Conservation (phyloP, 1,140 invertebrate genomes). For the Saccostrea cuccullata region DNA sequence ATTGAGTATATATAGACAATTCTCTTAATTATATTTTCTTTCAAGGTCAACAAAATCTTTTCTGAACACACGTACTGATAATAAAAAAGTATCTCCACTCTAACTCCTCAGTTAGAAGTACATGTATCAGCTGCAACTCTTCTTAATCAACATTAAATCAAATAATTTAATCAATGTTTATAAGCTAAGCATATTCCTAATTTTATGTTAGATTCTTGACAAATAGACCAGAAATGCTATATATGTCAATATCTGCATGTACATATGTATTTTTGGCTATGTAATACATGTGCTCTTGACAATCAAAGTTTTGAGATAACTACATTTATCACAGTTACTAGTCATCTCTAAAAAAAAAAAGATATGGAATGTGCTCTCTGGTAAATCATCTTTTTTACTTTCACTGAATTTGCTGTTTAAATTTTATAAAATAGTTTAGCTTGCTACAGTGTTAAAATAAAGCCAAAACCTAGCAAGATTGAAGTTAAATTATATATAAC, state of each 20-base stretch:
- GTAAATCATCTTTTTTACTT: neutral
- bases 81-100: neutral
- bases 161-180: neutral
- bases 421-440: neutral
- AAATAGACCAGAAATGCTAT: too few relatives aligned
- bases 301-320: neutral
- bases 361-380: neutral
- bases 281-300: neutral
- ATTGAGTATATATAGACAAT: neutral
- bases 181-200: neutral
- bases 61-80: neutral
- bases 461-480: too few relatives aligned
- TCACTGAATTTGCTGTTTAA: too few relatives aligned
- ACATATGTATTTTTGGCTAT: too few relatives aligned
- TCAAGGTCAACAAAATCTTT: neutral
- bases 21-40: neutral
- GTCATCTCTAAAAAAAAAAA: neutral
- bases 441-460: neutral
- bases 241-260: too few relatives aligned
- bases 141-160: neutral
- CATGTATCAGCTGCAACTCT: neutral
- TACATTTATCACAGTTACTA: slow-evolving; percentile 1
- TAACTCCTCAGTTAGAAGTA: neutral
- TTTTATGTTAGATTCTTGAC: too few relatives aligned
- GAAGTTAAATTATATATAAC: too few relatives aligned